These are phyloP conservation scores for Pterophyllum scalare DNA, from an alignment of 2,113 vertebrate species.

Conservation along the genomic window DNA sequence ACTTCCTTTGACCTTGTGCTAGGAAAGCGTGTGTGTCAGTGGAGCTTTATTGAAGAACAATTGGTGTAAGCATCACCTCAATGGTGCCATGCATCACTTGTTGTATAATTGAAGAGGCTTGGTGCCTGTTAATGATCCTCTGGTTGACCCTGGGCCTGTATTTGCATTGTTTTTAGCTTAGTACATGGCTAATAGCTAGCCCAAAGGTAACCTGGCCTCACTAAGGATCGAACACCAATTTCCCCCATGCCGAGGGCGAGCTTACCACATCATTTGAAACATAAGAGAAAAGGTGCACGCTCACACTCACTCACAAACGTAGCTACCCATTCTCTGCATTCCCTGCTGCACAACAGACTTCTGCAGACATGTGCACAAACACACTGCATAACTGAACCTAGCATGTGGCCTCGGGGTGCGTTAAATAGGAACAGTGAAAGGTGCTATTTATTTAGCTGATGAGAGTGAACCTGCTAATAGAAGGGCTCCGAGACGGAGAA, in stretches of 20 bases:
- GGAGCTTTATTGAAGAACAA: constrained; percentile 67
- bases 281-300: constrained; percentile 51
- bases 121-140: constrained; percentile 71
- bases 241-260: constrained; percentile 62
- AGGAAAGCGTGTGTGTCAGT: constrained; percentile 60
- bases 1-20: constrained; percentile 58
- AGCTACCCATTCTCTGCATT: constrained; percentile 41
- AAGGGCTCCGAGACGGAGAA: constrained; percentile 32
- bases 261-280: constrained; percentile 66
- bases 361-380: constrained; percentile 49
- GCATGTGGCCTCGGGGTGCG: constrained; percentile 46
- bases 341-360: constrained; percentile 30
- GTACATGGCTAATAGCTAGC: constrained; percentile 77
- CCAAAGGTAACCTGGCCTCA: constrained; percentile 53
- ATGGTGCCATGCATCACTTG: constrained; percentile 70
- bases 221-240: constrained; percentile 79
- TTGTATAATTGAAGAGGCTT: constrained; percentile 77
- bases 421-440: constrained; percentile 61
- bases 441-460: constrained; percentile 77
- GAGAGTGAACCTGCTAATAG: constrained; percentile 64
- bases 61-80: constrained; percentile 64
- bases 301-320: constrained; percentile 40
- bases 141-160: constrained; percentile 66
- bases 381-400: constrained; percentile 49
- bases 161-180: constrained; percentile 82